phyloP scores from a whole-genome alignment of 2,888 invertebrate genomes.

The Aquatica leii region DNA sequence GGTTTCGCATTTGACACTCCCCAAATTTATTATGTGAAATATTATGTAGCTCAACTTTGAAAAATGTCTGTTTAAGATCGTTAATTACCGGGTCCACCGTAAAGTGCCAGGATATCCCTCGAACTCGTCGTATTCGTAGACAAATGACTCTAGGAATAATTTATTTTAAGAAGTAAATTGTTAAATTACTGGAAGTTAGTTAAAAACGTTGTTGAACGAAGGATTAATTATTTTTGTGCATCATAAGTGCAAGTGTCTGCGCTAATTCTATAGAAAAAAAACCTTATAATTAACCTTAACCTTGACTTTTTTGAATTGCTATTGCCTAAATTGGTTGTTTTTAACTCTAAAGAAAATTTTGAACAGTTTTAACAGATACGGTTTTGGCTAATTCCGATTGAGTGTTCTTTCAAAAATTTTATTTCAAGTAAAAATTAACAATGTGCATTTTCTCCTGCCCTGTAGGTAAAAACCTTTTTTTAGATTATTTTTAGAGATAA shows the following conservation, averaged over 20 bases:
- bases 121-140: constrained; percentile 57
- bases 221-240: not conserved
- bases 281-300: too few species aligned
- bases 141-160: constrained; percentile 60
- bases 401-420: constrained; percentile 15
- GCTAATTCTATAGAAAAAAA: too few species aligned
- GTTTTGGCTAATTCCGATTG: too few species aligned
- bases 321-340: too few species aligned
- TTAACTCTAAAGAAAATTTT: too few species aligned
- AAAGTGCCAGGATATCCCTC: constrained; percentile 58
- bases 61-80: constrained; percentile 61
- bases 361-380: too few species aligned
- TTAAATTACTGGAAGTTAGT: constrained; percentile 22
- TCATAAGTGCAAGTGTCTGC: not conserved
- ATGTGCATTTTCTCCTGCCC: too few species aligned
- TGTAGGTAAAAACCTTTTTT: constrained; percentile 13
- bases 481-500: constrained; percentile 47
- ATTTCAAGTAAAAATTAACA: not conserved
- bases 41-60: constrained; percentile 59
- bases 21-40: constrained; percentile 61
- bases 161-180: constrained; percentile 49
- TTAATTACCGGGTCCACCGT: constrained; percentile 61
- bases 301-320: too few species aligned
- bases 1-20: constrained; percentile 55
- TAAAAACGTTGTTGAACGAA: too few species aligned